These are phyloP conservation scores for Tragopan temminckii DNA, from an alignment of 2,797 vertebrate genomes.

Conservation along the genomic window DNA sequence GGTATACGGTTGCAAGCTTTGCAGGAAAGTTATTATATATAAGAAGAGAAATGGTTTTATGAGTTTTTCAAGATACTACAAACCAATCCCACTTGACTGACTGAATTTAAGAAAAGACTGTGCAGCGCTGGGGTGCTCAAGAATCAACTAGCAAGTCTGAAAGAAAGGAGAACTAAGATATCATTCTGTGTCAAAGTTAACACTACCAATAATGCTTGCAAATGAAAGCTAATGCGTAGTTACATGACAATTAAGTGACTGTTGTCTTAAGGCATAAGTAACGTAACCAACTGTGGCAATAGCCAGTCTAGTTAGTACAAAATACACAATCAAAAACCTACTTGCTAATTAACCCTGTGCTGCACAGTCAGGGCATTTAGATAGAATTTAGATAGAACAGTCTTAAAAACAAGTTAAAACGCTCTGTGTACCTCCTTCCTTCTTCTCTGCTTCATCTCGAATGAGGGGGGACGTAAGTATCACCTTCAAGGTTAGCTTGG, in stretches of 20 bases:
- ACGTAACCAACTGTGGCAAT: not conserved
- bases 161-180: not conserved
- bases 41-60: constrained; percentile 19
- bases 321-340: constrained; percentile 18
- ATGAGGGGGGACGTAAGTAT: constrained; percentile 94
- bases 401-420: constrained; percentile 58
- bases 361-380: constrained; percentile 59
- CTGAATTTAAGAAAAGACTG: constrained; percentile 47
- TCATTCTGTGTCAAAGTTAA: not conserved
- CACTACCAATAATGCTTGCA: not conserved
- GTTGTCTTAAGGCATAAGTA: not conserved
- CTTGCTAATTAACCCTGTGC: constrained; percentile 59
- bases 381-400: not conserved
- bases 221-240: not conserved
- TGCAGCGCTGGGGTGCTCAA: constrained; percentile 57
- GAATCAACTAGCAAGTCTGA: constrained; percentile 14
- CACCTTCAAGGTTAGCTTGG: constrained; percentile 94
- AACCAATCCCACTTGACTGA: constrained; percentile 72
- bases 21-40: constrained; percentile 4
- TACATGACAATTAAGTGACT: not conserved
- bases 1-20: constrained; percentile 12
- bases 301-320: not conserved
- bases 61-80: not conserved
- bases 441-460: constrained; percentile 91
- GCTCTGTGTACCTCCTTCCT: constrained; percentile 86